Evolutionary conservation across 2,797 vertebrate genomes (phyloP), one percentile per base, ranked within the genome.

Genomic region (Characodon lateralis): DNA sequence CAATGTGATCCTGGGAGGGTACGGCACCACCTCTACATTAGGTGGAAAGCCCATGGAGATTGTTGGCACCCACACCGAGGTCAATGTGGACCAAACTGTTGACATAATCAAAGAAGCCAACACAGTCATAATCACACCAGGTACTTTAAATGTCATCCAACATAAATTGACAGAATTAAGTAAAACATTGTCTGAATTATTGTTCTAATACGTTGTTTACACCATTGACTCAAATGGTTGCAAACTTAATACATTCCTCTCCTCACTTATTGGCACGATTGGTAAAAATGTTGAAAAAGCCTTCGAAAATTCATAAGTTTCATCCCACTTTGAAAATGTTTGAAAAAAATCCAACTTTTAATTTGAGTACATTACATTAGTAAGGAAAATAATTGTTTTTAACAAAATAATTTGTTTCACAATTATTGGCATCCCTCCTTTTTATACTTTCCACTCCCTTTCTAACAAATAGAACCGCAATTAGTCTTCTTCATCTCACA

Each of bases 21-120:
- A 93, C 2, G 95, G 95, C 58, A 96, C 93, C 83, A 92, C 95
- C 22, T 94, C 94, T 78, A 94, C 95, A 5, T 85, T 92, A 1
- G 91, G 92, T 22, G 95, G 94, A 6, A 97, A 96, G 83, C 93
- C 93, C 77, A 94, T 96, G 93, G 94, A 95, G 93, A 95, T 95
- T 14, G 91, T 93, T 39, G 95, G 95, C 82, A 96, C 94, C 83
- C 96, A 93, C 83, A 95, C 92, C 0, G 95, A 96, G 87, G 85
- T 95, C 84, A 96, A 95, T 20, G 86, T 95, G 88, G 96, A 95
- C 61, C 94, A 96, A 93, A 91, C 91, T 20, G 89, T 95, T 78
- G 95, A 96, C 73, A 89, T 96, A 46, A 95, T 95, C 85, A 96
- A 92, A 88, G 94, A 96, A 74, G 93, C 95, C 83, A 94, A 91